Percentiles rank a stretch among this genome's conserved stretches.
These are phyloP conservation scores for Brachypteracias leptosomus DNA, from an alignment of 2,113 vertebrate genomes.

Conservation along the genomic window DNA sequence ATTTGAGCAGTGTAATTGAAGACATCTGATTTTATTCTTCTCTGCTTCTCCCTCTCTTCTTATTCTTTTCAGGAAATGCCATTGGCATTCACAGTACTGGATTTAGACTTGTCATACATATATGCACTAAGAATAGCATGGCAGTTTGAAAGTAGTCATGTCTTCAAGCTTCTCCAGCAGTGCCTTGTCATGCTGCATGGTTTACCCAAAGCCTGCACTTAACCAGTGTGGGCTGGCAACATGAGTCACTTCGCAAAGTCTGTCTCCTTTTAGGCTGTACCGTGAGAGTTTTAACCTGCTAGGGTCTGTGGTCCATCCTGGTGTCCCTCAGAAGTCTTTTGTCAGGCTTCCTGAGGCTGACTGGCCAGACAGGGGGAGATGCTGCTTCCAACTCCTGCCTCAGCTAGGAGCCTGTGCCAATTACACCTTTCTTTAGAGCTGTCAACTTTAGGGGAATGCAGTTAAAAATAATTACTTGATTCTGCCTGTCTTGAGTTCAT, in stretches of 20 bases:
- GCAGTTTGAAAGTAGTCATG: neutral
- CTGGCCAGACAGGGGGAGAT: neutral
- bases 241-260: neutral
- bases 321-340: neutral
- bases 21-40: neutral
- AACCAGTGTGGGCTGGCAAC: conserved; percentile 36
- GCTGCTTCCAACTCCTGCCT: neutral
- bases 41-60: neutral
- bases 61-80: conserved; percentile 35
- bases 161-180: neutral
- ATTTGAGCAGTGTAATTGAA: neutral
- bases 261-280: neutral
- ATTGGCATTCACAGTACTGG: neutral
- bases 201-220: conserved; percentile 32
- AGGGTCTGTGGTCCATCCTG: neutral
- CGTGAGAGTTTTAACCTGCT: neutral
- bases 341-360: conserved; percentile 10
- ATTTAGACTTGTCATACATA: neutral
- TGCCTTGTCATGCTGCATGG: neutral
- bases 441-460: neutral
- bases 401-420: neutral
- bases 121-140: conserved; percentile 2
- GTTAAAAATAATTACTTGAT: neutral
- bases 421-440: neutral
- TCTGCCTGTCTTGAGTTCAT: neutral